Evolutionary conservation across 2,888 invertebrate species (phyloP).

Genomic region (Leucophenga maculata): DNA sequence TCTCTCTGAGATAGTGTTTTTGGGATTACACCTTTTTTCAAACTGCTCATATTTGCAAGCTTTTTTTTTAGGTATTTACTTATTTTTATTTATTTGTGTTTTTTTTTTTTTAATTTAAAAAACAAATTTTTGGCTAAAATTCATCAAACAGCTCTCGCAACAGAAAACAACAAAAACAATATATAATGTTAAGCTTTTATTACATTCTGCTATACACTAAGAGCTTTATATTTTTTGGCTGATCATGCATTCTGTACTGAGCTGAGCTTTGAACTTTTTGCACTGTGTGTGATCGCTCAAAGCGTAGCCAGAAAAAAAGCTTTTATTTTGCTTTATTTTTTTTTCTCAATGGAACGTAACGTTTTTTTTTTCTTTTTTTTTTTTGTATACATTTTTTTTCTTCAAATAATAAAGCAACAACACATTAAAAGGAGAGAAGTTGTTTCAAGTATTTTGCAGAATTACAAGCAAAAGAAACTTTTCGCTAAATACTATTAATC

Average conservation of each 20-base stretch:
- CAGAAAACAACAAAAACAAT: too few species aligned
- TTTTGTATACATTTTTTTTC: too few species aligned
- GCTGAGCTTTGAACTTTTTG: conserved; percentile 14
- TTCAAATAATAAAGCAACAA: not conserved
- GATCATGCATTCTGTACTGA: not conserved
- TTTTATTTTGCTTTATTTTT: not conserved
- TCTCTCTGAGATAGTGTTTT: too few species aligned
- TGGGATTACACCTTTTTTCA: too few species aligned
- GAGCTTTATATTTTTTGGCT: not conserved
- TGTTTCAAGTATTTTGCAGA: too few species aligned
- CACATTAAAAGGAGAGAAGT: not conserved
- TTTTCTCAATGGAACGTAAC: not conserved
- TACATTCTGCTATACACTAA: not conserved
- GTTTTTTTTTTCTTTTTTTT: not conserved
- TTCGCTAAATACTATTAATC: too few species aligned
- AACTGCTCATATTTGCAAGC: too few species aligned
- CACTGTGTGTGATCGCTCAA: not conserved
- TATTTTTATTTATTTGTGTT: too few species aligned
- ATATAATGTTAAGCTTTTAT: too few species aligned
- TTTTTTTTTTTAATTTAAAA: too few species aligned
- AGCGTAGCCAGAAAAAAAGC: not conserved
- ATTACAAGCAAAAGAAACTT: too few species aligned
- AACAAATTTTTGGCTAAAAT: not conserved
- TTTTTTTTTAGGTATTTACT: too few species aligned
- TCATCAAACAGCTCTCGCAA: not conserved